Conservation (phyloP, 2,113 vertebrate species). For the Neogobius melanostomus region DNA sequence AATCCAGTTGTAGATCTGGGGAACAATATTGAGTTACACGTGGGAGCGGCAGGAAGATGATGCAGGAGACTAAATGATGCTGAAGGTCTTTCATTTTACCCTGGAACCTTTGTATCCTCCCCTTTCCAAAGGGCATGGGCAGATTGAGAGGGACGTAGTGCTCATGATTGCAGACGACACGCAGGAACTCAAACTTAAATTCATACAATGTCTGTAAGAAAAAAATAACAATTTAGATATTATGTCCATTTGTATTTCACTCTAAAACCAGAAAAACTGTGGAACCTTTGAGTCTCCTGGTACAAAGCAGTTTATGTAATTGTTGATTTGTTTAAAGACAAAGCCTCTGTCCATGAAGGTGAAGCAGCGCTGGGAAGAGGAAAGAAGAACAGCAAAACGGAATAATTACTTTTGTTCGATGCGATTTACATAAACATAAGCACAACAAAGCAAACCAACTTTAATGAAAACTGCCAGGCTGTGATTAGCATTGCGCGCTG, state of each 20-base stretch:
- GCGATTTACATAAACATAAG: background rate
- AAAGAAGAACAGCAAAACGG: background rate
- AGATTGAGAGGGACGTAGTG: slow-evolving; percentile 96
- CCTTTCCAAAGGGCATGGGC: slow-evolving; percentile 96
- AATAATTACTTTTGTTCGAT: background rate
- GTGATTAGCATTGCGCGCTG: slow-evolving; percentile 94
- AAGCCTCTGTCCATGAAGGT: slow-evolving; percentile 98
- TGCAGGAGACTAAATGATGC: background rate
- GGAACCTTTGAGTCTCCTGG: slow-evolving; percentile 94
- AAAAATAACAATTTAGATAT: slow-evolving; percentile 6
- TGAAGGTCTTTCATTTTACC: slow-evolving; percentile 75
- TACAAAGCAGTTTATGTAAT: slow-evolving; percentile 94
- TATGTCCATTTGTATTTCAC: background rate
- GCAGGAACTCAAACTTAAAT: slow-evolving; percentile 98
- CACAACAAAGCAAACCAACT: slow-evolving; percentile 61
- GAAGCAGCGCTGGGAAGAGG: slow-evolving; percentile 85
- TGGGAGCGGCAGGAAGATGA: background rate
- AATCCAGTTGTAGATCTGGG: slow-evolving; percentile 94
- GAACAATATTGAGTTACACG: background rate
- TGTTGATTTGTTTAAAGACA: slow-evolving; percentile 97
- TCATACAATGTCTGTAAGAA: slow-evolving; percentile 89
- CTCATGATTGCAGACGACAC: slow-evolving; percentile 93
- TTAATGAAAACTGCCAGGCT: slow-evolving; percentile 95
- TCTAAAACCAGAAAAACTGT: background rate
- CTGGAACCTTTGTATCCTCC: slow-evolving; percentile 93